Base-by-base conservation (phyloP, 1,140 invertebrate genomes). In the Drusus annulatus region DNA sequence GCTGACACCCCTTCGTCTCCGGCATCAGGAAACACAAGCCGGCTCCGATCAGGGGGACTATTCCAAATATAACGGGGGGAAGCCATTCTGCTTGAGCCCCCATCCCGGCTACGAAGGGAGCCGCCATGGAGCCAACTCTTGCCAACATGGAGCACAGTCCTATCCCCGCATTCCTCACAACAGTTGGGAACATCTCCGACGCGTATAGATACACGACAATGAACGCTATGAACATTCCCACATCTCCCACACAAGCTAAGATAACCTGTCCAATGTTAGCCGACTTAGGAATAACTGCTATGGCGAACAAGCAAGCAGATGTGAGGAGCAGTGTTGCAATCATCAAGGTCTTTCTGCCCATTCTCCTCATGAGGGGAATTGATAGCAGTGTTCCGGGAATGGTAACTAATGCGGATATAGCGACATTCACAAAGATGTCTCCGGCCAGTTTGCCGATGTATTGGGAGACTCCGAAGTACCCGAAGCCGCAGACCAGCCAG, bases 401-500 rank as follows among this genome's bases (percentile, higher is more conserved):
- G 79, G 93, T 92, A 50, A 93, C 91, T 2, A 78, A 79, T 36
- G 92, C 93, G 36, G 93, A 94, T 0, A 93, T 85, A 1, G 93
- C 91, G 6, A 95, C 93, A 85, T 95, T 95, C 0, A 93, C 25
- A 84, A 95, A 95, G 45, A 94, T 93, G 85, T 95, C 89, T 4
- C 93, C 94, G 23, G 92, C 93, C 13, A 94, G 86, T 81, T 93
- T 91, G 0, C 93, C 92, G 19, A 95, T 92, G 83, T 94, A 95
- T 84, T 95, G 94, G 0, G 94, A 93, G 15, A 94, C 92, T 0
- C 94, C 94, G 83, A 94, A 95, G 82, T 95, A 93, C 73, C 93
- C 93, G 84, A 95, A 91, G 25, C 94, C 94, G 76, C 93, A 93
- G 0, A 93, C 91, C 5, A 94, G 83, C 94, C 94, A 95, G 78